Evolutionary conservation across 2,113 vertebrate genomes (phyloP).

Genomic region (Siphamia tubifer): DNA sequence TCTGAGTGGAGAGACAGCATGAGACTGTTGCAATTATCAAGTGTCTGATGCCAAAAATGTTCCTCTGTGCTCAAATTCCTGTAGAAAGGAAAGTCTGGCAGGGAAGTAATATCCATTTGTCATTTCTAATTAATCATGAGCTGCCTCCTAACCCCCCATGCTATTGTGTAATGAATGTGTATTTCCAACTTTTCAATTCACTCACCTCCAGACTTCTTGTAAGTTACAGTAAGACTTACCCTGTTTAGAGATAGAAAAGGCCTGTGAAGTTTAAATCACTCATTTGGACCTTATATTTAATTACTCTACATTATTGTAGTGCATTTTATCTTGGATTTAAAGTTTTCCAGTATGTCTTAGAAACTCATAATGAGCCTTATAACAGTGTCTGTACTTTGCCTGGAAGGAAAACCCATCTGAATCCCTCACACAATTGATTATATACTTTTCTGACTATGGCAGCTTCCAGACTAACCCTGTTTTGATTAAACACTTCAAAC

Average conservation of each 20-base stretch:
- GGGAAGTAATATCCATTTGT: slow-evolving; percentile 64
- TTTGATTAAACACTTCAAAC: slow-evolving; percentile 53
- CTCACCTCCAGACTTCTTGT: background rate
- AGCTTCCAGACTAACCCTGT: slow-evolving; percentile 17
- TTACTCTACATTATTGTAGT: slow-evolving; percentile 25
- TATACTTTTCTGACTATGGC: slow-evolving; percentile 9
- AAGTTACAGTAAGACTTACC: slow-evolving; percentile 14
- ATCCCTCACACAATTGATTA: slow-evolving; percentile 15
- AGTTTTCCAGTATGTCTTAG: slow-evolving; percentile 16
- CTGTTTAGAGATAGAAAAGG: background rate
- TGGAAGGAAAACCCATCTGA: background rate
- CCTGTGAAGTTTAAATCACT: background rate
- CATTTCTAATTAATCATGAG: slow-evolving; percentile 69
- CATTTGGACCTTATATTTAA: slow-evolving; percentile 19
- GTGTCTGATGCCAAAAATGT: slow-evolving; percentile 52
- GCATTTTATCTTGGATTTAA: background rate
- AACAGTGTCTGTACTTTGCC: background rate
- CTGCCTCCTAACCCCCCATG: background rate
- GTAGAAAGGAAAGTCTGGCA: slow-evolving; percentile 45
- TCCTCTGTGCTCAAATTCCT: slow-evolving; percentile 56
- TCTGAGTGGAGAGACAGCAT: slow-evolving; percentile 32
- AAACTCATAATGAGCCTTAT: slow-evolving; percentile 18
- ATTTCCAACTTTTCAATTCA: slow-evolving; percentile 22
- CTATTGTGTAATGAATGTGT: slow-evolving; percentile 2
- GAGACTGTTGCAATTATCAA: slow-evolving; percentile 64